phyloP scores from a whole-genome alignment of 2,797 vertebrate genomes.

The Crax fasciolata region DNA sequence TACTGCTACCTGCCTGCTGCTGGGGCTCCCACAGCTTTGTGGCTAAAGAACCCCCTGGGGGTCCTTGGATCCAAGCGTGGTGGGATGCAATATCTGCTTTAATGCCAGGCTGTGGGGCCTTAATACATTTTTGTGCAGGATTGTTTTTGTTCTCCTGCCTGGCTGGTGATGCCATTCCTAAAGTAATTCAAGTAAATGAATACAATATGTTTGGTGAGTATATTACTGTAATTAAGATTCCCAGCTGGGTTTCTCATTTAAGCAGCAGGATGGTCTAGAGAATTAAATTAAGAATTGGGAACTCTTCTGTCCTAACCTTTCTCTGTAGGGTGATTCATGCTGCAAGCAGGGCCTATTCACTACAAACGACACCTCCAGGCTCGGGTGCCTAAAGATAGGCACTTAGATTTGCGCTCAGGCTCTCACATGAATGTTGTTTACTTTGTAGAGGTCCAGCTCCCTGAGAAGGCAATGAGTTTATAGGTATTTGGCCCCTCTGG shows the following conservation, averaged over 20 bases:
- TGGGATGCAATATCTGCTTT: not conserved
- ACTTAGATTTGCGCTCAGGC: not conserved
- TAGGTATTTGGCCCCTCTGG: not conserved
- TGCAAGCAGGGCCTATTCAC: not conserved
- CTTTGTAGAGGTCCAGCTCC: not conserved
- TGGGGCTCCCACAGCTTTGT: not conserved
- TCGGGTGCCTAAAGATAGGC: not conserved
- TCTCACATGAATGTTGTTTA: not conserved
- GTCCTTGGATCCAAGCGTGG: not conserved
- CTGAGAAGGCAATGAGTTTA: not conserved
- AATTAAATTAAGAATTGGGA: constrained; percentile 48
- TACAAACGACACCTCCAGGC: not conserved
- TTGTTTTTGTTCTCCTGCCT: not conserved
- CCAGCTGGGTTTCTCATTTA: constrained; percentile 46
- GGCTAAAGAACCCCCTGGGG: not conserved
- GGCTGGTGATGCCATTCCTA: not conserved
- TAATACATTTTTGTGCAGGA: not conserved
- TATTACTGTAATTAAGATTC: constrained; percentile 59
- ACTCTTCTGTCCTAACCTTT: constrained; percentile 3
- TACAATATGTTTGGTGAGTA: constrained; percentile 38
- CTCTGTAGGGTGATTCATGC: constrained; percentile 8
- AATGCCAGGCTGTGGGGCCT: not conserved
- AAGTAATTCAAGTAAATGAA: constrained; percentile 56
- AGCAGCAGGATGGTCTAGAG: not conserved
- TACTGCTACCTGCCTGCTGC: not conserved